Base-by-base conservation (phyloP, 2,113 vertebrate species). In the Isichthys henryi region DNA sequence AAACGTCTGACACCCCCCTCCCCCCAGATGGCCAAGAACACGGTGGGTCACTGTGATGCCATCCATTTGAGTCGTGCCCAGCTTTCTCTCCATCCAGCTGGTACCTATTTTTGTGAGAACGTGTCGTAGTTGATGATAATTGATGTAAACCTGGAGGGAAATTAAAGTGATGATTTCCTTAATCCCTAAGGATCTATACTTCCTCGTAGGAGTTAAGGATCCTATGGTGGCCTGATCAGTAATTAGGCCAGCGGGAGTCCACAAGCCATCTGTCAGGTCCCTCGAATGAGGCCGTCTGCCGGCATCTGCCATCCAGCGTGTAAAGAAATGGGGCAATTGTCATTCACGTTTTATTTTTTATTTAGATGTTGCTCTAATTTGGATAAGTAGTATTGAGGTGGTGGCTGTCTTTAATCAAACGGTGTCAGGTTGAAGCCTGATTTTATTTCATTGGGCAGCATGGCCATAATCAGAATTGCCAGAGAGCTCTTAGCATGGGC, bases 181-280 rank as follows among this genome's bases (percentile, higher is more conserved):
- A 56, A 35, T 87, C 50, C 56, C 27, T 1, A 10, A 27, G 27
- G 86, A 53, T 87, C 15, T 15, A 56, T 15, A 56, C 35, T 53
- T 52, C 27, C 74, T 82, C 21, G 1, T 82, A 27, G 13, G 45
- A 80, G 46, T 80, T 80, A 49, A 66, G 70, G 31, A 77, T 53
- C 31, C 77, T 53, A 15, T 53, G 27, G 49, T 2, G 5, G 49
- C 66, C 80, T 62, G 80, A 48, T 62, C 80, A 85, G 84, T 85
- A 89, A 84, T 84, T 89, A 52, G 88, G 88, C 43, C 53, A 84
- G 23, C 13, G 5, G 31, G 48, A 85, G 58, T 66, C 88, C 74
- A 21, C 23, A 21, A 52, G 31, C 31, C 9, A n/a, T 35, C 66
- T 23, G 39, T 88, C 46, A n/a, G 80, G 50, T 52, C 88, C 48